Base-by-base conservation (phyloP, 2,888 invertebrate species). In the Ichneumon xanthorius region DNA sequence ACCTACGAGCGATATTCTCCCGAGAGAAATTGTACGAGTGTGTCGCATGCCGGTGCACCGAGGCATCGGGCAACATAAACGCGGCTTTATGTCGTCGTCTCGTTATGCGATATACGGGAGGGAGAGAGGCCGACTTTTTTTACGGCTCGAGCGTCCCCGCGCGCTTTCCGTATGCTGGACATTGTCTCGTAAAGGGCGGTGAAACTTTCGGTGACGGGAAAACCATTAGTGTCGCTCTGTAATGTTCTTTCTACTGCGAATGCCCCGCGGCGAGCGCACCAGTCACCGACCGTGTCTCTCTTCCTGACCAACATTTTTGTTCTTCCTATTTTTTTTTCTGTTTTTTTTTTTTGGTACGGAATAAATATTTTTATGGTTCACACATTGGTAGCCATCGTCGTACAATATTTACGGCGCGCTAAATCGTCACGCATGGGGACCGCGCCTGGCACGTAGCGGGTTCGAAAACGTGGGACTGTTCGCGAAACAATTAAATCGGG, bases 91-190 rank as follows among this genome's bases (percentile, higher is more conserved):
- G 85, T 73, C 82, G 68, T 72, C 67, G 63, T 83, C 85, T 82
- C 80, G 82, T 82, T 85, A 82, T 67, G 80, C 73, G 80, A 82
- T 85, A 85, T 82, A 82, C 80, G 45, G 14, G 45, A 16, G 45
- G 45, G 77, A 79, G 76, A 73, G 53, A 80, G 67, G 61, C 53
- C 70, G 65, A 68, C 67, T 76, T 77, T 76, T 80, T 85, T 85
- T 85, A 85, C 80, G 72, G 80, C 70, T 73, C 45, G 50, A n/a
- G 50, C 61, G 50, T 71, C 48, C 76, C 65, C 61, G 63, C 67
- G 72, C 67, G 67, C 61, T 40, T 80, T 73, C 77, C 67, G 33
- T 72, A 50, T 75, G 79, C 67, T 67, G 80, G 61, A 80, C 85
- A 77, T 80, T 77, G 63, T 76, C 67, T 82, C 85, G 72, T 82